These are phyloP conservation scores for Pachyseris speciosa DNA, from an alignment of 64 coral and sea anemone genomes.

Conservation along the genomic window DNA sequence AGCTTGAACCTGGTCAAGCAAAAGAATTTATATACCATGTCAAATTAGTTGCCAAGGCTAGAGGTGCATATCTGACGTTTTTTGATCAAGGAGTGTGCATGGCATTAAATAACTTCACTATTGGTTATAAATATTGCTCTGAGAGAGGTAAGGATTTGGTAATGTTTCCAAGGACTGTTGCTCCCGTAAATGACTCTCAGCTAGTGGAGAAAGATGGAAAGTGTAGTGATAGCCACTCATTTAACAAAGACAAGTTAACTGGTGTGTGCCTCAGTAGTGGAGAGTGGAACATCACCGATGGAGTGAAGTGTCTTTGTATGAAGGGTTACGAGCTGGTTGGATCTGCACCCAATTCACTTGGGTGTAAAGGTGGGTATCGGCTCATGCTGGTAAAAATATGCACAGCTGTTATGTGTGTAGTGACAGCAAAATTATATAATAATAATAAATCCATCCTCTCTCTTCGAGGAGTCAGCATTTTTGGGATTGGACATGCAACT, in stretches of 20 bases:
- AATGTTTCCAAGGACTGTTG: constrained; percentile 15
- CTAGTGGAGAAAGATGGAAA: neutral
- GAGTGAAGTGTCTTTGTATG: constrained; percentile 9
- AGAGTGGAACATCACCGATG: constrained; percentile 45
- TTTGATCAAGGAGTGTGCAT: constrained; percentile 43
- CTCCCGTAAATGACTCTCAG: constrained; percentile 14
- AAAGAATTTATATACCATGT: neutral
- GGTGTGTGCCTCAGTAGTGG: constrained; percentile 48
- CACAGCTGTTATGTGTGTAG: neutral
- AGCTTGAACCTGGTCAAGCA: neutral
- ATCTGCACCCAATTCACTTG: neutral
- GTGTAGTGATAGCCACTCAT: constrained; percentile 11
- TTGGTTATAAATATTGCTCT: constrained; percentile 38
- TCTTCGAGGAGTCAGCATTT: too few species aligned
- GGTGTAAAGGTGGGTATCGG: neutral
- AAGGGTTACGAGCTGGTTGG: constrained; percentile 28
- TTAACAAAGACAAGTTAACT: neutral
- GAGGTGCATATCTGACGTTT: constrained; percentile 28
- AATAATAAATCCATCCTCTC: too few species aligned
- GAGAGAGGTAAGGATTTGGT: constrained; percentile 24
- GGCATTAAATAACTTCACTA: neutral
- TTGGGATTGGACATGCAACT: too few species aligned
- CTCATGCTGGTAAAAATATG: neutral
- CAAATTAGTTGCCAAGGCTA: neutral
- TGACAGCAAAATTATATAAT: too few species aligned